Percentiles rank a stretch among this genome's conserved stretches.
Evolutionary conservation across 2,888 invertebrate genomes (phyloP).

Genomic region (Carabus problematicus): DNA sequence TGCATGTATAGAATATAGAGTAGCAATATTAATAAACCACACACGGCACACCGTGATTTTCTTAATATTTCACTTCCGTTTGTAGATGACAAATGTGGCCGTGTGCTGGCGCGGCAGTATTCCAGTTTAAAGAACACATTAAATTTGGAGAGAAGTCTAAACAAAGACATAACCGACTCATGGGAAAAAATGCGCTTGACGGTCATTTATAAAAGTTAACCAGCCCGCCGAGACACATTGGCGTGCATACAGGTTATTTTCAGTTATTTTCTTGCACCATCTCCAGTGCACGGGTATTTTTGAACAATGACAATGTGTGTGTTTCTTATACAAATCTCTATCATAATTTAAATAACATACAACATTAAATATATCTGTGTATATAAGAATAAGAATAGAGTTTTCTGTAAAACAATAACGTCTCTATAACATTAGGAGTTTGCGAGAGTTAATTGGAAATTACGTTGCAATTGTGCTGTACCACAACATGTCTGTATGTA

Average conservation of each 20-base stretch:
- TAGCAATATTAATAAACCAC: too few relatives aligned
- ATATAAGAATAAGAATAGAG: too few relatives aligned
- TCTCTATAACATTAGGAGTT: too few relatives aligned
- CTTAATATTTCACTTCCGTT: slow-evolving; percentile 8
- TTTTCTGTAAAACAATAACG: too few relatives aligned
- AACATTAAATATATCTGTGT: too few relatives aligned
- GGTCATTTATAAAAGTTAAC: slow-evolving; percentile 24
- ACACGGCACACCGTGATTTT: slow-evolving; percentile 5
- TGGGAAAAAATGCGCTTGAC: slow-evolving; percentile 19
- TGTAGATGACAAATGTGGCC: slow-evolving; percentile 9
- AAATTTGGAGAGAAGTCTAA: slow-evolving; percentile 26
- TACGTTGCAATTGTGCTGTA: too few relatives aligned
- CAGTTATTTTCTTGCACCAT: not conserved
- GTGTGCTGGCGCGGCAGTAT: slow-evolving; percentile 20
- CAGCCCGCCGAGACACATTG: slow-evolving; percentile 3
- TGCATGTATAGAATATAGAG: too few relatives aligned
- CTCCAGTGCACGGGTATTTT: not conserved
- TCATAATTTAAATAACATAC: too few relatives aligned
- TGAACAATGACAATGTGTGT: not conserved
- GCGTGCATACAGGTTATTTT: slow-evolving; percentile 3
- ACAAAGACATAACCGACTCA: slow-evolving; percentile 32
- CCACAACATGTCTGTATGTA: too few relatives aligned
- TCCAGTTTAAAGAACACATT: slow-evolving; percentile 33
- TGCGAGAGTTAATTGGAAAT: too few relatives aligned
- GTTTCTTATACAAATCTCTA: too few relatives aligned